A percentile compares a stretch with the other conserved stretches of the same genome.
Evolutionary conservation across 2,113 vertebrate genomes (phyloP).

Genomic region (Leuciscus idus): DNA sequence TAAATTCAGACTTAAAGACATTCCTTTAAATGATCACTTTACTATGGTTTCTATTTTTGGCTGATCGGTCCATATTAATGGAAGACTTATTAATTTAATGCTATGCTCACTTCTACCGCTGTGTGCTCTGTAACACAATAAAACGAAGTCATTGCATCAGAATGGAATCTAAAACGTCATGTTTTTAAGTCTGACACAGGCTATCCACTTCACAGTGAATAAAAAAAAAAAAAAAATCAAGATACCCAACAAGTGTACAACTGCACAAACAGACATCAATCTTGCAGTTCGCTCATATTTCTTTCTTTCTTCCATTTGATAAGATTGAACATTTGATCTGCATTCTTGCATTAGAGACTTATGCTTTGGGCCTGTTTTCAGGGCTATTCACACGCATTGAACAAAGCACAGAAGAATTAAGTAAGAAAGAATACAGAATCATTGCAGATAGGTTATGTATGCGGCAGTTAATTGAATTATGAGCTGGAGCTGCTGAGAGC

Average conservation of each 20-base stretch:
- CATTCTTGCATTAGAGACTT: neutral
- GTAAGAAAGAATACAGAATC: constrained; percentile 50
- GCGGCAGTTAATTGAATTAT: constrained; percentile 59
- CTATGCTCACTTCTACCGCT: constrained; percentile 2
- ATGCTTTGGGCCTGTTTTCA: neutral
- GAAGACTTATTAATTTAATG: constrained; percentile 30
- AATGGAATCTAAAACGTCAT: constrained; percentile 26
- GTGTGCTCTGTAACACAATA: neutral
- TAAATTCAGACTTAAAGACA: constrained; percentile 64
- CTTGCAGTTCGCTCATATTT: neutral
- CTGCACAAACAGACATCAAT: constrained; percentile 25
- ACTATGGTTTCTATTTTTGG: constrained; percentile 60
- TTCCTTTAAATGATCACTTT: constrained; percentile 59
- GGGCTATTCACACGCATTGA: constrained; percentile 22
- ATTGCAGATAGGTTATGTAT: constrained; percentile 61
- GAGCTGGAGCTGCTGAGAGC: constrained; percentile 47
- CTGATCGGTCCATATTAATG: constrained; percentile 52
- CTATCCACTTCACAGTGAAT: constrained; percentile 37
- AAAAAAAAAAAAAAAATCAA: neutral
- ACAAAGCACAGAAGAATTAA: constrained; percentile 45
- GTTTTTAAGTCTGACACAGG: constrained; percentile 15
- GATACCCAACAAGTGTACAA: constrained; percentile 5
- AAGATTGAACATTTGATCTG: neutral
- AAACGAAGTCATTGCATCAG: constrained; percentile 28
- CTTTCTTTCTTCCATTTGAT: neutral